Evolutionary conservation across 2,888 invertebrate genomes (phyloP), one percentile per base, ranked within the genome.

Genomic region (Pachymerium ferrugineum): DNA sequence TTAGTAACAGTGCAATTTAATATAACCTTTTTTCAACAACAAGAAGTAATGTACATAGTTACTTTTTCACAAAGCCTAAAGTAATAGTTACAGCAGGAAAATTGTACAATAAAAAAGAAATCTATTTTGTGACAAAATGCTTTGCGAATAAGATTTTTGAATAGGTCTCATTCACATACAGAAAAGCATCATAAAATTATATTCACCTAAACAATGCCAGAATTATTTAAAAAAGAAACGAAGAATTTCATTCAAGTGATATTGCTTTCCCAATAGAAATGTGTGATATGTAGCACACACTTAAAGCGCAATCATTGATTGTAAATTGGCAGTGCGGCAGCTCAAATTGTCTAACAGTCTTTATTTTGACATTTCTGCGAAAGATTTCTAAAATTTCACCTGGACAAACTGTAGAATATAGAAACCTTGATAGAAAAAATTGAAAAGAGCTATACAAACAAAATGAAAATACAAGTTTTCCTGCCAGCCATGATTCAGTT

Each of bases 261-360:
- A 62, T 62, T 62, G 62, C 62, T 62, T 62, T 62, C 28, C 28
- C 62, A 62, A 62, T 62, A 62, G 62, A 62, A 62, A 62, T 62
- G 62, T 62, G 62, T 62, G 62, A 62, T 62, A 62, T 62, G 62
- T 62, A 62, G 62, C 62, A 62, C 62, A 62, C 54, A 54, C 10
- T 28, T 25, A 28, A 25, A 62, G 62, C n/a, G n/a, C 62, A 62
- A 62, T 62, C 62, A 62, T 62, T 62, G 62, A 62, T 62, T 62
- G 62, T 22, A 28, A 62, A 62, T 62, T 62, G 62, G 62, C 62
- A 62, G 62, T 62, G 62, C 62, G 6, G 62, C 25, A 62, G 25
- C 10, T 28, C 25, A 28, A 28, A 28, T 62, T 22, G 25, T 62
- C 47, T 6, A 16, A 22, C 22, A 47, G 22, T 47, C 22, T 47